Conservation (phyloP, 2,113 vertebrate genomes). For the Ciconia boyciana region DNA sequence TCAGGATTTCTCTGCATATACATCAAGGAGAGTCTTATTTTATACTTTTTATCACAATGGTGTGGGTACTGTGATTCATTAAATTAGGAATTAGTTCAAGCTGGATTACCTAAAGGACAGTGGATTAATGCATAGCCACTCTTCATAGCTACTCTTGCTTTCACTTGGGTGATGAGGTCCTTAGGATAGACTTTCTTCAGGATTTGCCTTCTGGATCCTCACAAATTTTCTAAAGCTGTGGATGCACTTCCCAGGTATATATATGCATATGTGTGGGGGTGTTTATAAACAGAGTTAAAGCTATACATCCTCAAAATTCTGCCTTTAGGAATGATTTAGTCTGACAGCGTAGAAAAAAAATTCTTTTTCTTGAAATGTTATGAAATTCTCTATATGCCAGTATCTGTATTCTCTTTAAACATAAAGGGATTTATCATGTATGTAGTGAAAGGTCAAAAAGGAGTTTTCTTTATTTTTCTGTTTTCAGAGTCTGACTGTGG, state of each 20-base stretch:
- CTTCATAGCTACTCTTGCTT: neutral
- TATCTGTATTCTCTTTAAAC: neutral
- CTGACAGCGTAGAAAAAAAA: neutral
- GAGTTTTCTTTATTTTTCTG: neutral
- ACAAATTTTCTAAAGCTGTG: neutral
- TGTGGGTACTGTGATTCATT: neutral
- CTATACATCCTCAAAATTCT: neutral
- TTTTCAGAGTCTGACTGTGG: neutral
- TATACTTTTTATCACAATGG: neutral
- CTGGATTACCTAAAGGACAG: neutral
- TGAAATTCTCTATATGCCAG: neutral
- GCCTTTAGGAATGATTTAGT: neutral
- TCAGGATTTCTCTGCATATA: neutral
- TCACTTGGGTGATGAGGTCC: neutral
- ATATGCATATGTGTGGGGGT: neutral
- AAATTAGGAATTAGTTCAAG: neutral
- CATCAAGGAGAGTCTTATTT: neutral
- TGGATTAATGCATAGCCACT: neutral
- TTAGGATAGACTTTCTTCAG: neutral
- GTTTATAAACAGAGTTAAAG: neutral
- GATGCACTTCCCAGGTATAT: neutral
- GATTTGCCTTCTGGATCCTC: neutral
- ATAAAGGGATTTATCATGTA: neutral
- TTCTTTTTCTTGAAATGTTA: neutral
- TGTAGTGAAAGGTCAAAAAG: neutral